phyloP scores from a whole-genome alignment of 2,888 invertebrate genomes.

The Embidobia sp. region DNA sequence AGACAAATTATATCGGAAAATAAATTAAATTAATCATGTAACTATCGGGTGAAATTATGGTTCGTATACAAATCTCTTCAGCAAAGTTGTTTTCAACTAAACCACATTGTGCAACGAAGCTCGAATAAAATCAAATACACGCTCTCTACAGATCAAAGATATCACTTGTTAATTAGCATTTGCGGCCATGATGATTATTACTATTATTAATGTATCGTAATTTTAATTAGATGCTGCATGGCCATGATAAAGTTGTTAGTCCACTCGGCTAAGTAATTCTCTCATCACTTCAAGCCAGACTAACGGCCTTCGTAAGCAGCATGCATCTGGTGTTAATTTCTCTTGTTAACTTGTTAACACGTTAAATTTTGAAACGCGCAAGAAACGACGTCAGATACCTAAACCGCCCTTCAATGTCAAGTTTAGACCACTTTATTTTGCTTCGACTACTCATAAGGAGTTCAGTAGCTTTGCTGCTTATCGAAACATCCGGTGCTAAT shows the following conservation, averaged over 20 bases:
- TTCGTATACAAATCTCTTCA: slow-evolving; percentile 6
- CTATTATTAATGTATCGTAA: slow-evolving; percentile 64
- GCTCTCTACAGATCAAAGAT: slow-evolving; percentile 61
- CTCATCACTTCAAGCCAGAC: slow-evolving; percentile 70
- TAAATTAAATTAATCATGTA: slow-evolving; percentile 18
- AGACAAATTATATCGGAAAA: not conserved
- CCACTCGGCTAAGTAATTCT: slow-evolving; percentile 66
- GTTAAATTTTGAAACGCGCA: slow-evolving; percentile 54
- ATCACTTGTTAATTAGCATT: slow-evolving; percentile 67
- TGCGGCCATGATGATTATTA: slow-evolving; percentile 64
- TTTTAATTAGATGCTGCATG: slow-evolving; percentile 66
- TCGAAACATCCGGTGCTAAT: slow-evolving; percentile 9
- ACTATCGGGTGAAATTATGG: slow-evolving; percentile 16
- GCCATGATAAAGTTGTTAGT: slow-evolving; percentile 69
- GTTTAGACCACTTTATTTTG: slow-evolving; percentile 38
- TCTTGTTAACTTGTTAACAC: slow-evolving; percentile 66
- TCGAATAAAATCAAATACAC: slow-evolving; percentile 14
- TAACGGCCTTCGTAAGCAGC: slow-evolving; percentile 72
- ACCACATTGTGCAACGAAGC: not conserved
- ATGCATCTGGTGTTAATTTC: slow-evolving; percentile 77
- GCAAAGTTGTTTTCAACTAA: slow-evolving; percentile 19
- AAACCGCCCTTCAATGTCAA: slow-evolving; percentile 48
- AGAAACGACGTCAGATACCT: slow-evolving; percentile 60
- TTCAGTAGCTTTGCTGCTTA: slow-evolving; percentile 9
- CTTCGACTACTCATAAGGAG: slow-evolving; percentile 35